A percentile compares a stretch with the other conserved stretches of the same genome.
Evolutionary conservation across 1,140 invertebrate genomes (phyloP).

Genomic region (Pinna nobilis): DNA sequence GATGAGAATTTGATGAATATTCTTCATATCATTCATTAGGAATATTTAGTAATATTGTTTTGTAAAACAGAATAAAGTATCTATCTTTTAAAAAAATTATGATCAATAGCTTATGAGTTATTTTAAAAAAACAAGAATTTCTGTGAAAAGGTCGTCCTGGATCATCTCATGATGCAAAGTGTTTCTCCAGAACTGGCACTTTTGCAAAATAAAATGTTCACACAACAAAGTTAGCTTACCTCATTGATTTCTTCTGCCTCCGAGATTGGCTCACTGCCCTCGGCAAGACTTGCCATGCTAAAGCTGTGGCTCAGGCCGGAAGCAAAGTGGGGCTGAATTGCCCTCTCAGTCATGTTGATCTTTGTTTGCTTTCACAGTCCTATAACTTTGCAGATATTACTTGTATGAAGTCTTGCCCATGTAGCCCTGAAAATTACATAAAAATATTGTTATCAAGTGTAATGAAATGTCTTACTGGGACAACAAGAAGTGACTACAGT

Average conservation of each 20-base stretch:
- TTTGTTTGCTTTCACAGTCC: background rate
- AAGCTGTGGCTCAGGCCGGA: slow-evolving; percentile 52
- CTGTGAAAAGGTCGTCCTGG: background rate
- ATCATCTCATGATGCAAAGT: background rate
- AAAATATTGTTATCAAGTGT: too few species aligned
- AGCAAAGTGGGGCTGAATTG: background rate
- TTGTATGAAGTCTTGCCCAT: too few species aligned
- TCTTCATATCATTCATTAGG: too few species aligned
- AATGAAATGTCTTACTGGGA: too few species aligned
- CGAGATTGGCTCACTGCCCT: slow-evolving; percentile 63
- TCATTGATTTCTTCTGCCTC: slow-evolving; percentile 66
- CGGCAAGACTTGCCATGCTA: slow-evolving; percentile 64
- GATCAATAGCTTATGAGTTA: too few species aligned
- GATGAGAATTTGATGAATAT: too few species aligned
- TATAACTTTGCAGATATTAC: background rate
- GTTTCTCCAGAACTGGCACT: background rate
- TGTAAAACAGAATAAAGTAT: too few species aligned
- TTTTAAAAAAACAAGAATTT: background rate
- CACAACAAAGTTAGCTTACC: slow-evolving; percentile 33
- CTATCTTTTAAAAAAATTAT: background rate
- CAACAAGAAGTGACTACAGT: too few species aligned
- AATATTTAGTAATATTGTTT: too few species aligned
- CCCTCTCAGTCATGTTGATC: slow-evolving; percentile 1
- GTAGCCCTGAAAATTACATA: too few species aligned
- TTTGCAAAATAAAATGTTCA: background rate